A percentile compares a stretch with the other conserved stretches of the same genome.
These are phyloP conservation scores for Rhopilema esculentum DNA, from an alignment of 30 jellyfish, hydroid and myxozoan genomes.

Conservation along the genomic window DNA sequence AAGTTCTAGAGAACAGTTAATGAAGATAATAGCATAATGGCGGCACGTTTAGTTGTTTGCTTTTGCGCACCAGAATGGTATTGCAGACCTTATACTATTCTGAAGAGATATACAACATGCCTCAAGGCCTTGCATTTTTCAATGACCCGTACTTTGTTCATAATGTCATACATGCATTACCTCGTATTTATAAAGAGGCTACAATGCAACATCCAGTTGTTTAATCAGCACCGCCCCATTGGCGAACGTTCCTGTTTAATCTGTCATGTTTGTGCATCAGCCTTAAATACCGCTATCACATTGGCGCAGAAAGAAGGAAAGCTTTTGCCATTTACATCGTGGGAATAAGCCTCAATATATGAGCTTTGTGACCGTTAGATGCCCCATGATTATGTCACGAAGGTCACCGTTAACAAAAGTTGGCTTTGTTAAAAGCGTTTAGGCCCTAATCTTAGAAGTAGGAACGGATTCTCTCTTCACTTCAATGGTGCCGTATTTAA, in stretches of 20 bases:
- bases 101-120: neutral
- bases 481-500: neutral
- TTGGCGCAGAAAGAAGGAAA: constrained; percentile 39
- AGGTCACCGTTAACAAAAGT: constrained; percentile 28
- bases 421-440: constrained; percentile 1
- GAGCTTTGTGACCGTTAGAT: constrained; percentile 44
- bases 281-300: constrained; percentile 40
- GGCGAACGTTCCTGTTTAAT: neutral
- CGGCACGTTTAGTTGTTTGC: neutral
- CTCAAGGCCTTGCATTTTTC: neutral
- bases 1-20: neutral
- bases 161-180: no score
- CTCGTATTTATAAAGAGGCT: no score
- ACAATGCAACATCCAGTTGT: neutral
- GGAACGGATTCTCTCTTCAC: neutral
- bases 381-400: constrained; percentile 53
- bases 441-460: constrained; percentile 10
- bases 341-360: constrained; percentile 22
- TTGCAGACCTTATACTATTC: neutral
- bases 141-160: neutral
- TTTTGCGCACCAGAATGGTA: neutral
- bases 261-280: constrained; percentile 43
- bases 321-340: constrained; percentile 21
- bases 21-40: neutral
- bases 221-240: neutral